Conservation (phyloP, 2,113 vertebrate genomes). For the Sciurus niger region DNA sequence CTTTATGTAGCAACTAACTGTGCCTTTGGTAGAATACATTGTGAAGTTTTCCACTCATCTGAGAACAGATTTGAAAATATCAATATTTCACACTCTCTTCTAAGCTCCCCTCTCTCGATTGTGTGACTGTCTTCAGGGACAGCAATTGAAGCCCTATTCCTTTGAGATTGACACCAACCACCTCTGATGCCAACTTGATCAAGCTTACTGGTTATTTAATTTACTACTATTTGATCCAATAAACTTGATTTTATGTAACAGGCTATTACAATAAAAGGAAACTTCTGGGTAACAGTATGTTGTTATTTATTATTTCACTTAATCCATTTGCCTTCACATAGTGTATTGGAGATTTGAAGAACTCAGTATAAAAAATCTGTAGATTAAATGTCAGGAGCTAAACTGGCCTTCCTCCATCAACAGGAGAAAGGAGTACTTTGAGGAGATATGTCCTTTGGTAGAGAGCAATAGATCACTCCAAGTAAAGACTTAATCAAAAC, state of each 20-base stretch:
- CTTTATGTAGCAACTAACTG: not conserved
- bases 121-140: not conserved
- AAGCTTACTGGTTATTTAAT: not conserved
- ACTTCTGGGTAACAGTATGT: not conserved
- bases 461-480: conserved; percentile 6
- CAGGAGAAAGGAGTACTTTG: not conserved
- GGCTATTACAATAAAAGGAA: not conserved
- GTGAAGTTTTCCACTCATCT: not conserved
- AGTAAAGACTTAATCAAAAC: conserved; percentile 64
- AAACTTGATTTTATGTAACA: not conserved
- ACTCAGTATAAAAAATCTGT: not conserved
- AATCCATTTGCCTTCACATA: not conserved
- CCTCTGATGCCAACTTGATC: not conserved
- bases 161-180: not conserved
- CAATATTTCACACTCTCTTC: not conserved
- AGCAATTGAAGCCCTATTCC: not conserved
- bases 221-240: not conserved
- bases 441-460: not conserved
- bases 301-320: not conserved
- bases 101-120: not conserved
- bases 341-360: not conserved
- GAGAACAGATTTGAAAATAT: not conserved
- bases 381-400: not conserved
- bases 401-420: not conserved
- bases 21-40: not conserved